Evolutionary conservation across 1,140 invertebrate species (phyloP).

Genomic region (Calephelis nemesis): DNA sequence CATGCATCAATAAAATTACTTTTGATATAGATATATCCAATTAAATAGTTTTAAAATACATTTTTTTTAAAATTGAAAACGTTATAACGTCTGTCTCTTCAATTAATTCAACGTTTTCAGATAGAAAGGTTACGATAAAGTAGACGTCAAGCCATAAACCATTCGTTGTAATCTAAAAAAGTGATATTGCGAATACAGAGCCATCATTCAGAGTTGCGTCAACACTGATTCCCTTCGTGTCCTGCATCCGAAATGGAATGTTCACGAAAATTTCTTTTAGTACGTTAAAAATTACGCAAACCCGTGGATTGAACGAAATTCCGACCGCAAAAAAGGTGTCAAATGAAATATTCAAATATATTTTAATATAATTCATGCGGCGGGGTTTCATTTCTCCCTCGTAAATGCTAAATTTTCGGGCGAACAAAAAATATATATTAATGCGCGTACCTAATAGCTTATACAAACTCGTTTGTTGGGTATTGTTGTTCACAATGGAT

Average conservation of each 20-base stretch:
- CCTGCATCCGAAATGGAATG: conserved; percentile 75
- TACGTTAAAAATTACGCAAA: conserved; percentile 74
- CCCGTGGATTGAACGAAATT: conserved; percentile 74
- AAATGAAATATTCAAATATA: conserved; percentile 80
- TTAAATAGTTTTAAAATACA: no score
- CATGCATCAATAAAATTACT: no score
- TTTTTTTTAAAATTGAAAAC: no score
- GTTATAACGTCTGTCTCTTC: no score
- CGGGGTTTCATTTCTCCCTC: conserved; percentile 77
- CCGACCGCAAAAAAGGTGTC: conserved; percentile 75
- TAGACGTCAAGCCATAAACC: conserved; percentile 18
- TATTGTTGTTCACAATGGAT: conserved; percentile 77
- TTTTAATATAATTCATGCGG: conserved; percentile 79
- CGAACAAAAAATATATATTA: conserved; percentile 79
- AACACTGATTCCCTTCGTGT: conserved; percentile 74
- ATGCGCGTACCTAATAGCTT: conserved; percentile 79
- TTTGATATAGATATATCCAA: no score
- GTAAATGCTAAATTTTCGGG: conserved; percentile 79
- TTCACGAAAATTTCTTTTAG: conserved; percentile 69
- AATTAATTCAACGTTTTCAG: not conserved
- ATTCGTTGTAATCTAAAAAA: conserved; percentile 45
- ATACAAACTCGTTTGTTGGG: conserved; percentile 79
- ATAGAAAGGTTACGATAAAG: not conserved
- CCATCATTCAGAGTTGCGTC: conserved; percentile 73
- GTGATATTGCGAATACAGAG: conserved; percentile 64